phyloP scores from a whole-genome alignment of 2,888 invertebrate species.

The Pomacea canaliculata region DNA sequence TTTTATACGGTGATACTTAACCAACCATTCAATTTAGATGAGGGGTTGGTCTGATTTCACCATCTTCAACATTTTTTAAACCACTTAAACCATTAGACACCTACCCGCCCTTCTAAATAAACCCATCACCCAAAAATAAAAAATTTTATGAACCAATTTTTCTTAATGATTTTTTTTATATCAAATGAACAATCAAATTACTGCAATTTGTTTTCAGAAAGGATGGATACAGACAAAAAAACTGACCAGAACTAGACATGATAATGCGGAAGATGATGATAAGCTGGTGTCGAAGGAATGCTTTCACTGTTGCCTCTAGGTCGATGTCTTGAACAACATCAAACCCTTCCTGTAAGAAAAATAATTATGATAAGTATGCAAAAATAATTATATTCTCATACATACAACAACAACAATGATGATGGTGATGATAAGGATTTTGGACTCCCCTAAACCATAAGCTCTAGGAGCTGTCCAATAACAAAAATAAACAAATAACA shows the following conservation, averaged over 20 bases:
- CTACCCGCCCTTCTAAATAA: neutral
- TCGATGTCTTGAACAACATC: constrained; percentile 69
- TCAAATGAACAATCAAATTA: too few species aligned
- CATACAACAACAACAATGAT: too few species aligned
- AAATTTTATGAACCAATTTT: neutral
- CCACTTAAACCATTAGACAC: neutral
- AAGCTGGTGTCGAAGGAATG: constrained; percentile 66
- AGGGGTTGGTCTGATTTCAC: constrained; percentile 27
- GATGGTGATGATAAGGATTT: too few species aligned
- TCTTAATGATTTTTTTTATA: too few species aligned
- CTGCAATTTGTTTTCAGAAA: neutral
- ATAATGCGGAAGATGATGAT: constrained; percentile 44
- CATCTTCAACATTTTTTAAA: neutral
- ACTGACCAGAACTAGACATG: neutral
- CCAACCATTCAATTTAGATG: constrained; percentile 15
- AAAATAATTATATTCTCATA: neutral
- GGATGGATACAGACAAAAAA: too few species aligned
- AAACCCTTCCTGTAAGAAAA: constrained; percentile 53
- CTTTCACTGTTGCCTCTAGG: constrained; percentile 67
- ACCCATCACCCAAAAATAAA: neutral
- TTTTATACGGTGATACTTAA: constrained; percentile 29
- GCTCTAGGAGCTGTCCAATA: too few species aligned
- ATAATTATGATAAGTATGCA: constrained; percentile 14
- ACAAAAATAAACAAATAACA: too few species aligned
- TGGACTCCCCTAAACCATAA: too few species aligned